phyloP scores from a whole-genome alignment of 1,140 invertebrate genomes.

The Drosophila orosa region DNA sequence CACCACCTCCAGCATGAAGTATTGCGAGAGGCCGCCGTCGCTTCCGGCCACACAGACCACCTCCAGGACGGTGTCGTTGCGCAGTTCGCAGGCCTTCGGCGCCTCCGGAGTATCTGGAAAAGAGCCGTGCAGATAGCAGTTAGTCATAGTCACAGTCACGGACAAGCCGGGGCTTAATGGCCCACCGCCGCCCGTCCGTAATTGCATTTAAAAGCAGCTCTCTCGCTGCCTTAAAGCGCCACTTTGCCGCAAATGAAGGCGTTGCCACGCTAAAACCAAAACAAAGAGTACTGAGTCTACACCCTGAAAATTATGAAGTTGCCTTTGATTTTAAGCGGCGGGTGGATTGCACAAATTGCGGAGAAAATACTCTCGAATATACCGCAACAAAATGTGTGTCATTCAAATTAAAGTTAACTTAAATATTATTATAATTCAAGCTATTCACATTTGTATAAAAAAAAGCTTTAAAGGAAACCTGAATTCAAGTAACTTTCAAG shows the following conservation, averaged over 20 bases:
- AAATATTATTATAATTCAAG: background rate
- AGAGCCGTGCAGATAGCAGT: slow-evolving; percentile 50
- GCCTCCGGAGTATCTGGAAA: slow-evolving; percentile 87
- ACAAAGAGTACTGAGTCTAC: slow-evolving; percentile 1
- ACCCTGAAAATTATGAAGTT: slow-evolving; percentile 13
- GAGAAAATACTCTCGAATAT: background rate
- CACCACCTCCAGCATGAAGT: slow-evolving; percentile 92
- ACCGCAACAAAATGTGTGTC: too few relatives aligned
- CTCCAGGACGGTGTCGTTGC: slow-evolving; percentile 88
- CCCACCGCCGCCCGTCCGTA: slow-evolving; percentile 20
- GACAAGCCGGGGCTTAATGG: slow-evolving; percentile 53
- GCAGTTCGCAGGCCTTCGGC: slow-evolving; percentile 88
- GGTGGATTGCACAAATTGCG: background rate
- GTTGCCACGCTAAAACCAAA: slow-evolving; percentile 30
- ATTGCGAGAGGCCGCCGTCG: slow-evolving; percentile 92
- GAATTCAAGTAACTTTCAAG: background rate
- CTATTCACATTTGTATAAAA: background rate
- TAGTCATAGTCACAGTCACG: slow-evolving; percentile 52
- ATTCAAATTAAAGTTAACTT: background rate
- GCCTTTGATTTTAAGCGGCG: slow-evolving; percentile 12
- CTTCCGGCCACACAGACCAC: slow-evolving; percentile 91
- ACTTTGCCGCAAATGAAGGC: slow-evolving; percentile 57
- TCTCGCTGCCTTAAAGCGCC: slow-evolving; percentile 50
- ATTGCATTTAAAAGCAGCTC: slow-evolving; percentile 56
- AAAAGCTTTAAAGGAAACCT: background rate